Evolutionary conservation across 2,797 vertebrate species (phyloP), one percentile per base, ranked within the genome.

Genomic region (Bradypodion ventrale): DNA sequence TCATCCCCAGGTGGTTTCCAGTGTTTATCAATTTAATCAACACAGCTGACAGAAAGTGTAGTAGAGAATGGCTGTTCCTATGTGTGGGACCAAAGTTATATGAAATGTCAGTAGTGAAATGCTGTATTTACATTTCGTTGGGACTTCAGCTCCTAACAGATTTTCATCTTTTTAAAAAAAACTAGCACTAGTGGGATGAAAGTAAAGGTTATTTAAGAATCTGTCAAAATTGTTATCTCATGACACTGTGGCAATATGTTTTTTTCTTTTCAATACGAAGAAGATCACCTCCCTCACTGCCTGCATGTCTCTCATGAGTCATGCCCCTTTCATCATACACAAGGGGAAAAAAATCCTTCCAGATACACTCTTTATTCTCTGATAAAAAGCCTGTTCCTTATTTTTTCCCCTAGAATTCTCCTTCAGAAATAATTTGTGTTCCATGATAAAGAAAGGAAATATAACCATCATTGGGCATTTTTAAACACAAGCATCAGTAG

Each of bases 41-140:
- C 83, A 37, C 94, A 94, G 95, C 89, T 95, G 95, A 90, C 95
- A 95, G 94, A 84, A 94, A 94, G 89, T 84, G 85, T 93, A 94
- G 94, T 91, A 91, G 83, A 90, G 91, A 93, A 94, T 90, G 81
- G 85, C 87, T 89, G 81, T 85, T 89, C 84, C 87, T 75, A 86
- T 94, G 91, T 87, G 87, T 94, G 92, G 94, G 94, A 83, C 82
- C 87, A 85, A 87, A 89, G 85, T 92, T 94, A 93, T 95, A 94
- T 92, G 93, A 96, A 96, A 95, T 95, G 92, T 94, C 95, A 94
- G 85, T n/a, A 63, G 87, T 91, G 92, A 95, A 94, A 88, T 91
- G 80, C 82, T 89, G 19, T 92, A 94, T 96, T 96, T 96, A 95
- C 93, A 95, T 96, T 96, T 95, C 94, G 94, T 94, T 94, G 90